Evolutionary conservation across 2,797 vertebrate species (phyloP).

Genomic region (Tolypeutes matacus): DNA sequence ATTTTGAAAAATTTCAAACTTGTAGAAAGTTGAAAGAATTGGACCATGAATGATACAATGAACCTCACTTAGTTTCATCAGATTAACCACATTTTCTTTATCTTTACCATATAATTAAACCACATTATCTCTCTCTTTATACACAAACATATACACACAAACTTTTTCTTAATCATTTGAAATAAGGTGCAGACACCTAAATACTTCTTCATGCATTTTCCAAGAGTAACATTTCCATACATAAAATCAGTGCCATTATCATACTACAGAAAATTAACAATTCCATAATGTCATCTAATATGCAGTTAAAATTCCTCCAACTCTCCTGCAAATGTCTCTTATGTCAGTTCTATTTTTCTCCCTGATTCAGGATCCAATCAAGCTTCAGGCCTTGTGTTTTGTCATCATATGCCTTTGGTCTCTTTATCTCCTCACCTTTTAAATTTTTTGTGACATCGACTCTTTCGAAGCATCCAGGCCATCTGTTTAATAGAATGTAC

Average conservation of each 20-base stretch:
- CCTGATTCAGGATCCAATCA: not conserved
- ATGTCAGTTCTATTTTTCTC: not conserved
- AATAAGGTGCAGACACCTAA: not conserved
- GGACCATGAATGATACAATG: not conserved
- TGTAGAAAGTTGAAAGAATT: not conserved
- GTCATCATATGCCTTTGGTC: not conserved
- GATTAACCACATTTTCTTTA: not conserved
- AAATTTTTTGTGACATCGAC: not conserved
- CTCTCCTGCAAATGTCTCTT: not conserved
- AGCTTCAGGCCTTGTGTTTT: not conserved
- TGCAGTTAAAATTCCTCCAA: slow-evolving; percentile 1
- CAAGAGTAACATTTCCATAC: not conserved
- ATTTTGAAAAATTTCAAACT: not conserved
- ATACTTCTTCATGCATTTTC: not conserved
- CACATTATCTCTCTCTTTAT: not conserved
- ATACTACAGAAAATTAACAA: slow-evolving; percentile 22
- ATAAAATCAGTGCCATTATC: not conserved
- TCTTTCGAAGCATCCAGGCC: not conserved
- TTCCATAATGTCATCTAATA: not conserved
- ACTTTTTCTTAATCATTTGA: not conserved
- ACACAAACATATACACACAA: not conserved
- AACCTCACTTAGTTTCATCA: not conserved
- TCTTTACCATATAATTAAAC: not conserved
- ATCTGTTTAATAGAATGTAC: not conserved
- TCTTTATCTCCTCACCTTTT: slow-evolving; percentile 21